A percentile compares a stretch with the other conserved stretches of the same genome.
These are phyloP conservation scores for Nomada ferruginata DNA, from an alignment of 2,888 invertebrate species.

Conservation along the genomic window DNA sequence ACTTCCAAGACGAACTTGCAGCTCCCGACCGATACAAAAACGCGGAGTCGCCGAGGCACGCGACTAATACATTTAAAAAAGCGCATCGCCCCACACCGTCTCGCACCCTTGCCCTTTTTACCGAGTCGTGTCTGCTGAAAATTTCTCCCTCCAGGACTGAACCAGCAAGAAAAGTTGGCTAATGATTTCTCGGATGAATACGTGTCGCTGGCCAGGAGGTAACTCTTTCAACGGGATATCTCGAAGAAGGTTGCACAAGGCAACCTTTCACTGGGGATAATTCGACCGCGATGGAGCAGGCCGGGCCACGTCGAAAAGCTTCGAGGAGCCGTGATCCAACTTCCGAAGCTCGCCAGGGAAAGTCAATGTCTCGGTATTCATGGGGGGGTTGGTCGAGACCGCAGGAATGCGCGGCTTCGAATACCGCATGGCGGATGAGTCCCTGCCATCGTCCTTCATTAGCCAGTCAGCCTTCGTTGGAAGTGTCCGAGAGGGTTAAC, in stretches of 20 bases:
- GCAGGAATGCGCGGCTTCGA: slow-evolving; percentile 67
- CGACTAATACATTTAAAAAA: slow-evolving; percentile 51
- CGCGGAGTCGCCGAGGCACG: slow-evolving; percentile 39
- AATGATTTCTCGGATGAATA: slow-evolving; percentile 57
- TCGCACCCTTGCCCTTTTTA: slow-evolving; percentile 13
- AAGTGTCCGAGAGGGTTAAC: slow-evolving; percentile 47
- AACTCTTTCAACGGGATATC: slow-evolving; percentile 57
- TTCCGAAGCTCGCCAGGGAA: slow-evolving; percentile 59
- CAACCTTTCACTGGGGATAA: slow-evolving; percentile 63
- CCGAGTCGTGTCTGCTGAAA: slow-evolving; percentile 3
- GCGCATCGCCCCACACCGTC: slow-evolving; percentile 27
- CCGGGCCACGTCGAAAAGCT: slow-evolving; percentile 49
- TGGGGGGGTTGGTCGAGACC: slow-evolving; percentile 47
- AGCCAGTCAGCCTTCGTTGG: slow-evolving; percentile 59
- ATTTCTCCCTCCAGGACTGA: slow-evolving; percentile 11
- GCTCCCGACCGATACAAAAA: slow-evolving; percentile 39
- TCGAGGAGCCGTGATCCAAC: slow-evolving; percentile 49
- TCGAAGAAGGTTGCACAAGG: slow-evolving; percentile 22
- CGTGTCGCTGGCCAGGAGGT: slow-evolving; percentile 1
- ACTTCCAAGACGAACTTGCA: slow-evolving; percentile 50
- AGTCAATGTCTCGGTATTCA: slow-evolving; percentile 70
- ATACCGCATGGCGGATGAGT: slow-evolving; percentile 64
- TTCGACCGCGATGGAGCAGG: slow-evolving; percentile 55
- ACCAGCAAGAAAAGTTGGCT: slow-evolving; percentile 46
- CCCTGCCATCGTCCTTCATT: slow-evolving; percentile 69